A percentile compares a stretch with the other conserved stretches of the same genome.
These are phyloP conservation scores for Austrolebias charrua DNA, from an alignment of 2,797 vertebrate genomes.

Conservation along the genomic window DNA sequence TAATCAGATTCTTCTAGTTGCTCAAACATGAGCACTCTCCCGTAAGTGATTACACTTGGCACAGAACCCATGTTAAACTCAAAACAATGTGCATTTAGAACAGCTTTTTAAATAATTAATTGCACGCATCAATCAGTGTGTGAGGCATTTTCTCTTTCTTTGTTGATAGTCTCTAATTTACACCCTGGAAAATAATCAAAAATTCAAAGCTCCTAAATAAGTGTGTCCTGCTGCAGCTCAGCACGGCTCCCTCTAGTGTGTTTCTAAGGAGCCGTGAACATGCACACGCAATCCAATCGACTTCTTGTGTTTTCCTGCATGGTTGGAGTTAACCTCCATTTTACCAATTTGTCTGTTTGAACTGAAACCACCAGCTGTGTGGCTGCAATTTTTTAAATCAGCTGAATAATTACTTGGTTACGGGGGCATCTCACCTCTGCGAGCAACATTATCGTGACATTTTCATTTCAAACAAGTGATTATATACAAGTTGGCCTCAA, in stretches of 20 bases:
- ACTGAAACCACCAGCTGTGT: slow-evolving; percentile 52
- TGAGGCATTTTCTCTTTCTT: slow-evolving; percentile 54
- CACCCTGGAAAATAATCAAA: slow-evolving; percentile 70
- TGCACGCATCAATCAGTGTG: slow-evolving; percentile 46
- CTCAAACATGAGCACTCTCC: slow-evolving; percentile 6
- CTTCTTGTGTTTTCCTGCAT: slow-evolving; percentile 56
- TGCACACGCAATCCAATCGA: slow-evolving; percentile 44
- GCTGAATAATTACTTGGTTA: slow-evolving; percentile 64
- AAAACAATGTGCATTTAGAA: slow-evolving; percentile 34
- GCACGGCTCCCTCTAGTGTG: slow-evolving; percentile 63
- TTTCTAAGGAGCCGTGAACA: slow-evolving; percentile 46
- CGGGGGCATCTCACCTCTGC: slow-evolving; percentile 54
- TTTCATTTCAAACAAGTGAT: slow-evolving; percentile 65
- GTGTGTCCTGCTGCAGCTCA: slow-evolving; percentile 57
- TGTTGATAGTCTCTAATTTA: slow-evolving; percentile 72
- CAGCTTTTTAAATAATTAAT: slow-evolving; percentile 43
- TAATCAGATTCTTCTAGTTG: slow-evolving; percentile 15
- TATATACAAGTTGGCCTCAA: slow-evolving; percentile 45
- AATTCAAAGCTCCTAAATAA: slow-evolving; percentile 61
- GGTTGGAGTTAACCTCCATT: slow-evolving; percentile 63
- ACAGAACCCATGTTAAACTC: slow-evolving; percentile 13
- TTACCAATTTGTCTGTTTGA: slow-evolving; percentile 58
- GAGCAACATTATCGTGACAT: slow-evolving; percentile 63
- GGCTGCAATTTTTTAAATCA: slow-evolving; percentile 72
- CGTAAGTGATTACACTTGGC: slow-evolving; percentile 18